These are phyloP conservation scores for Macrocentrus cingulum DNA, from an alignment of 1,140 invertebrate genomes.

Conservation along the genomic window DNA sequence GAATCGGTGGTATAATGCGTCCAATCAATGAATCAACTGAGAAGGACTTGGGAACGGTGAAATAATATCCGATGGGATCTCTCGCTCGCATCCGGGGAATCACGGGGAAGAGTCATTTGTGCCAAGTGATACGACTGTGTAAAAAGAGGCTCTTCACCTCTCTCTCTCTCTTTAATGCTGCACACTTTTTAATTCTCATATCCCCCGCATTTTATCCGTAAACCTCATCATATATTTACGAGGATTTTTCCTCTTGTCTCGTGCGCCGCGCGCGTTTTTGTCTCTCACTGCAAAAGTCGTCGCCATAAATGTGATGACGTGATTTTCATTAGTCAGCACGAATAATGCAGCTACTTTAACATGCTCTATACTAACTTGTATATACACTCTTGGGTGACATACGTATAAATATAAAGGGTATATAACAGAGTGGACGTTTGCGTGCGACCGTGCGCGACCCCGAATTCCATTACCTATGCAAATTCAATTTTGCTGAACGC, in stretches of 20 bases:
- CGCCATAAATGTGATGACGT: no score
- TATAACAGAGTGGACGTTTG: constrained; percentile 21
- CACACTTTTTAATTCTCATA: background rate
- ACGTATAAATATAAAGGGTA: constrained; percentile 15
- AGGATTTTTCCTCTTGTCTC: background rate
- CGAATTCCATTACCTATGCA: constrained; percentile 31
- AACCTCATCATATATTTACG: no score
- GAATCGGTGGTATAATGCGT: constrained; percentile 10
- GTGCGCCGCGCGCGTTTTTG: background rate
- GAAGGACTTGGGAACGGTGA: background rate
- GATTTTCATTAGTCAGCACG: constrained; percentile 8
- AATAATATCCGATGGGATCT: no score
- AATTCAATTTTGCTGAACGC: constrained; percentile 30
- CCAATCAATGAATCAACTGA: constrained; percentile 17
- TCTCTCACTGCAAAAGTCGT: no score
- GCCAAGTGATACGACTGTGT: background rate
- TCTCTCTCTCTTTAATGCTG: background rate
- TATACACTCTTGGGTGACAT: constrained; percentile 4
- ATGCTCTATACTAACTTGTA: background rate
- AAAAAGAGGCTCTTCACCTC: constrained; percentile 3
- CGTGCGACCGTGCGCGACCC: constrained; percentile 25
- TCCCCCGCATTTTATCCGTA: background rate
- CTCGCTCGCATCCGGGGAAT: background rate
- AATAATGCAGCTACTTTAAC: constrained; percentile 4
- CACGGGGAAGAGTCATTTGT: background rate